Base-by-base conservation (phyloP, 2,113 vertebrate genomes). In the Artemisiospiza belli region DNA sequence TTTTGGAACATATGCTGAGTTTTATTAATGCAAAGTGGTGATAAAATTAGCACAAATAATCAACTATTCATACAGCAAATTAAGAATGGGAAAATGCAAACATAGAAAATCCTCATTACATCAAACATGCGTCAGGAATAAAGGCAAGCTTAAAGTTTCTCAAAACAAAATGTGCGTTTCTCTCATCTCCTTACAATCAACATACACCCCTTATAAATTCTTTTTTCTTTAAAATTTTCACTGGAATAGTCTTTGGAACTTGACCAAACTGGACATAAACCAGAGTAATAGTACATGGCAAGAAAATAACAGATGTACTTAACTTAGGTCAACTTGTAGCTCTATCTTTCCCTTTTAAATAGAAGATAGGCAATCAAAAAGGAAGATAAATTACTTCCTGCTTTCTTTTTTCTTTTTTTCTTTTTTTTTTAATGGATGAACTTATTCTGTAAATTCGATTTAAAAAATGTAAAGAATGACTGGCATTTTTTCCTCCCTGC, bases 331-430 rank as follows among this genome's bases (percentile, higher is more conserved):
- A 91, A 68, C 22, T 84, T 90, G 52, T 14, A 86, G 64, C 43
- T 92, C 52, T 89, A 24, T 91, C 57, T 91, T 52, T 94, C 61
- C 20, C 51, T 86, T 94, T 79, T 89, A 82, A 75, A 75, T 64
- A 94, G 57, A 75, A 91, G 35, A 41, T 59, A 67, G 46, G 9
- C 75, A 84, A 89, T 91, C 54, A 89, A 39, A 37, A 84, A 72
- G 17, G 31, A 91, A 92, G 69, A 92, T 31, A 92, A 94, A 94
- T 84, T 58, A 20, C 41, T 94, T 94, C 79, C 83, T 76, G 47
- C 2, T 5, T 74, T 17, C 4, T 8, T 24, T 55, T 52, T 44
- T 28, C 77, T 58, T 37, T 73, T 9, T 52, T 23, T 11, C 4
- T 49, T 14, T 14, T 61, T n/a, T 55, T 31, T 54, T 28, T 11